Evolutionary conservation across 2,113 vertebrate species (phyloP).

Genomic region (Monopterus albus): DNA sequence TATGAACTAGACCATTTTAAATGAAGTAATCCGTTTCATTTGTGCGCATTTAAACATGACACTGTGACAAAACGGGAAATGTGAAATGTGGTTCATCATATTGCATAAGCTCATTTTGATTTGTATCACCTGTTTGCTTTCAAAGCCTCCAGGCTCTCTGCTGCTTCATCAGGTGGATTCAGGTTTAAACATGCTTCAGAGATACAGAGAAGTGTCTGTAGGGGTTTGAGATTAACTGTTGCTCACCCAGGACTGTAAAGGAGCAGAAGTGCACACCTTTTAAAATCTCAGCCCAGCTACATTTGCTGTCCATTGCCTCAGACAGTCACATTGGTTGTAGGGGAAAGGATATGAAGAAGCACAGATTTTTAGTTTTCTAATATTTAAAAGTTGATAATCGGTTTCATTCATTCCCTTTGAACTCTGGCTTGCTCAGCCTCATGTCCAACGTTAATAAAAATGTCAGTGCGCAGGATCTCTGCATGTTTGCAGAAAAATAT

Average conservation of each 20-base stretch:
- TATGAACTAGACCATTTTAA: not conserved
- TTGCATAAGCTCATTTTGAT: not conserved
- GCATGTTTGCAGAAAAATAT: conserved; percentile 33
- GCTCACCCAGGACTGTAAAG: not conserved
- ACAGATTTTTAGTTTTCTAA: not conserved
- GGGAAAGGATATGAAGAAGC: too few relatives aligned
- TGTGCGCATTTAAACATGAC: not conserved
- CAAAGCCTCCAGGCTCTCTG: conserved; percentile 1
- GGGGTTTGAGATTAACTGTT: not conserved
- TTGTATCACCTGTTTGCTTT: conserved; percentile 7
- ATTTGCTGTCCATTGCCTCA: not conserved
- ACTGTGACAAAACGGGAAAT: not conserved
- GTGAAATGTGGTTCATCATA: not conserved
- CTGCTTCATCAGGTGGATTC: conserved; percentile 12
- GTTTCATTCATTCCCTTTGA: not conserved
- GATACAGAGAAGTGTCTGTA: conserved; percentile 18
- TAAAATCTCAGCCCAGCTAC: not conserved
- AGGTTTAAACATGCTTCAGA: conserved; percentile 50
- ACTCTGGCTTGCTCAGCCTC: not conserved
- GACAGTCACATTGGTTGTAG: not conserved
- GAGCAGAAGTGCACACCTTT: not conserved
- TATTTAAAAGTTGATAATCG: not conserved
- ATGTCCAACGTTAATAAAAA: too few relatives aligned
- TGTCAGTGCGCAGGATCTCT: conserved; percentile 12
- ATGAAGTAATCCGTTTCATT: conserved; percentile 9